Evolutionary conservation across 2,797 vertebrate species (phyloP).

Genomic region (Myoxocephalus aenaeus): DNA sequence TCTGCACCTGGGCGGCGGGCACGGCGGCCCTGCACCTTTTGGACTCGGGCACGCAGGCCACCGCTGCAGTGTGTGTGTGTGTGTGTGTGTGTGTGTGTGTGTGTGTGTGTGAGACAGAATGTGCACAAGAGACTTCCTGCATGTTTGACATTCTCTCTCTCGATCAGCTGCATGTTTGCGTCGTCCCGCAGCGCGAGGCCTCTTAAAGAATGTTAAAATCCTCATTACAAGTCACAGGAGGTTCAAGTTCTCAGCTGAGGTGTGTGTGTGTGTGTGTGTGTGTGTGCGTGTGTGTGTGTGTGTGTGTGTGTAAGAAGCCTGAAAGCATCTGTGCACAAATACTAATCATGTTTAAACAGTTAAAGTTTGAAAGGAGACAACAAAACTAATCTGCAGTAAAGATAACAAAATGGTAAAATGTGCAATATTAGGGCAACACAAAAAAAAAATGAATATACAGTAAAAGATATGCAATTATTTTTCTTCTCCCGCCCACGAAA

Average conservation of each 20-base stretch:
- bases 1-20: constrained; percentile 91
- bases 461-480: not conserved
- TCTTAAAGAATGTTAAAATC: not conserved
- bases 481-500: not conserved
- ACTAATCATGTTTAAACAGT: too few species aligned
- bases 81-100: constrained; percentile 3
- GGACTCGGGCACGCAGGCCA: constrained; percentile 42
- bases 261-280: not conserved
- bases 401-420: not conserved
- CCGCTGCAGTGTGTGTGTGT: constrained; percentile 11
- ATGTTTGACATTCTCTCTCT: constrained; percentile 26
- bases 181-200: not conserved
- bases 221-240: too few species aligned
- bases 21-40: constrained; percentile 75
- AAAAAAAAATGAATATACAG: not conserved
- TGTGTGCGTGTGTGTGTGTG: too few species aligned
- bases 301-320: not conserved
- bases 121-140: constrained; percentile 2
- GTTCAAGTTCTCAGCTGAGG: not conserved
- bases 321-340: too few species aligned
- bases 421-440: not conserved
- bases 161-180: not conserved
- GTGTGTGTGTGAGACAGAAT: constrained; percentile 12
- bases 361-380: not conserved
- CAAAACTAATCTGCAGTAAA: not conserved